phyloP scores from a whole-genome alignment of 1,140 invertebrate genomes.

The Mylabris phalerata region DNA sequence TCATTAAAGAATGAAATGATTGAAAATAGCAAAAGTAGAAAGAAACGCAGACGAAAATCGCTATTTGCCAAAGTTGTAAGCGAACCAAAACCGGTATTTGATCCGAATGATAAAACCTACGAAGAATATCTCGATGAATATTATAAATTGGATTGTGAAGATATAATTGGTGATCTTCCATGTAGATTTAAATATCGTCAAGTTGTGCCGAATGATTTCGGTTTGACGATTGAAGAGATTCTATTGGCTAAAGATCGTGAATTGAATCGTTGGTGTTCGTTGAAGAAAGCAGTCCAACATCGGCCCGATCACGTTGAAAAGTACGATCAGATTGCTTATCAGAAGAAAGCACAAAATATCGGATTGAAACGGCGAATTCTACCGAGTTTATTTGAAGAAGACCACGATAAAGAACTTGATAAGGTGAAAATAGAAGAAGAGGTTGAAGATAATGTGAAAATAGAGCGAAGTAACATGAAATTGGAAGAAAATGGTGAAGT shows the following conservation, averaged over 20 bases:
- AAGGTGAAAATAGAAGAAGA: constrained; percentile 11
- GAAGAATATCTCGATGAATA: constrained; percentile 90
- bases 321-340: constrained; percentile 70
- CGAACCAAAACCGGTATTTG: constrained; percentile 68
- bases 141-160: constrained; percentile 91
- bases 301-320: constrained; percentile 71
- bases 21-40: constrained; percentile 50
- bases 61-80: constrained; percentile 65
- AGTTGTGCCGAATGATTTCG: constrained; percentile 85
- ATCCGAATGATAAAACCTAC: constrained; percentile 74
- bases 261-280: constrained; percentile 88
- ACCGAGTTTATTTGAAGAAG: constrained; percentile 61
- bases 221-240: constrained; percentile 88
- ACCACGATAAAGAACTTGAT: constrained; percentile 16
- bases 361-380: constrained; percentile 75
- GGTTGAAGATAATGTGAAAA: constrained; percentile 5
- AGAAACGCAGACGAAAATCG: constrained; percentile 55
- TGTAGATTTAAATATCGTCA: constrained; percentile 91
- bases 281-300: constrained; percentile 83
- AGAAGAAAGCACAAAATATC: constrained; percentile 65
- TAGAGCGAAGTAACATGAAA: constrained; percentile 5
- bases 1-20: constrained; percentile 51
- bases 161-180: constrained; percentile 83
- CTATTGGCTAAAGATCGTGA: constrained; percentile 85
- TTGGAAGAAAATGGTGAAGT: constrained; percentile 19